Base-by-base conservation (phyloP, 2,113 vertebrate genomes). In the Meleagris gallopavo region DNA sequence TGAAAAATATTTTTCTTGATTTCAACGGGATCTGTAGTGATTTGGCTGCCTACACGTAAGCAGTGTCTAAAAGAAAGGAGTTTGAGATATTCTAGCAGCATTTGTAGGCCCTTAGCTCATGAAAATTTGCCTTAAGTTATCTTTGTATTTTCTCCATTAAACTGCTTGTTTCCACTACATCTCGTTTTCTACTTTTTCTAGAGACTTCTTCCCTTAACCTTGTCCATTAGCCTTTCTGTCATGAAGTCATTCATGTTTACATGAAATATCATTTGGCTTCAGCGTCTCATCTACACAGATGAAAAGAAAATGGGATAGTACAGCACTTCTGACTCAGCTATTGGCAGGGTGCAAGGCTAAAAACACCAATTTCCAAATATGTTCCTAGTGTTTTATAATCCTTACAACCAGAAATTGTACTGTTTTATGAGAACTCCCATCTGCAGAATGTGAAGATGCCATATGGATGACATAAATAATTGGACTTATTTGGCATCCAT, bases 401-500 rank as follows among this genome's bases (percentile, higher is more conserved):
- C 38, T 88, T 85, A 52, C 54, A 83, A 41, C 69, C 40, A 57
- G 72, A 75, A 70, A 83, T 46, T 83, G 57, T 77, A 74, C 22
- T 82, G 40, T 74, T 62, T 43, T 91, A 48, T 93, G 85, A 91
- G 57, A 95, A 67, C 46, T 95, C 82, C 82, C 87, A 89, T 95
- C 75, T 95, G 89, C 52, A 52, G 67, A 72, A 64, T 80, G 83
- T 13, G 3, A 84, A 88, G 82, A 95, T 97, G 75, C 94, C 94
- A 81, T 93, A 91, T 88, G 87, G 91, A 94, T 94, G 93, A 96
- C 79, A 91, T 89, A 93, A 88, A 80, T 91, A 97, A 89, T 81
- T 89, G 79, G 58, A 73, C 57, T 95, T 2, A 11, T 95, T 92
- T 93, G 85, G 78, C 79, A 72, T 91, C 79, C 24, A 2, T 71